phyloP scores from a whole-genome alignment of 2,113 vertebrate species.

The Tyrannus savana region DNA sequence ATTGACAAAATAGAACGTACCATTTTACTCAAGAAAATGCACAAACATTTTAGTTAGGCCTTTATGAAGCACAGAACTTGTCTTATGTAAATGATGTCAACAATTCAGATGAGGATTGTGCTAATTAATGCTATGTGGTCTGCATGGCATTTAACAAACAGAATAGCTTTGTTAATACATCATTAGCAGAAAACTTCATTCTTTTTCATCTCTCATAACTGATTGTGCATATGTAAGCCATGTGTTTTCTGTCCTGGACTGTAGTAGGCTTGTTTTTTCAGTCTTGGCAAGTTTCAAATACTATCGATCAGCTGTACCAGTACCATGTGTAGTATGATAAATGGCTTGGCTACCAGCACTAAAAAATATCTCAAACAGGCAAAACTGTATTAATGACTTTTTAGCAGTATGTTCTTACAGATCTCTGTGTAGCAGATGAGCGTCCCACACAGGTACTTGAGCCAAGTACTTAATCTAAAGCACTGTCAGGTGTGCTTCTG shows the following conservation, averaged over 20 bases:
- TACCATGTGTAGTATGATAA: neutral
- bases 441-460: neutral
- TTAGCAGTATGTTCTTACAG: neutral
- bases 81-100: neutral
- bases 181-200: neutral
- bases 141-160: neutral
- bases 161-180: neutral
- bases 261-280: neutral
- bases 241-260: neutral
- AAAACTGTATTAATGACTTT: neutral
- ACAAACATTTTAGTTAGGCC: neutral
- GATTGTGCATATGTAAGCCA: neutral
- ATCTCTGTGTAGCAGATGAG: neutral
- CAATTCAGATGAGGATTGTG: neutral
- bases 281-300: neutral
- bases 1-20: neutral
- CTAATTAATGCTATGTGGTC: neutral
- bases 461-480: neutral
- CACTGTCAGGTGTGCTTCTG: neutral
- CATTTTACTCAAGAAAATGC: neutral
- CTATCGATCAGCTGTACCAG: neutral
- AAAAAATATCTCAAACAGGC: neutral
- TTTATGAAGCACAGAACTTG: neutral
- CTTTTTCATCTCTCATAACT: neutral
- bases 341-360: neutral